phyloP scores from a whole-genome alignment of 2,888 invertebrate genomes.

The Agrochola lychnidis region DNA sequence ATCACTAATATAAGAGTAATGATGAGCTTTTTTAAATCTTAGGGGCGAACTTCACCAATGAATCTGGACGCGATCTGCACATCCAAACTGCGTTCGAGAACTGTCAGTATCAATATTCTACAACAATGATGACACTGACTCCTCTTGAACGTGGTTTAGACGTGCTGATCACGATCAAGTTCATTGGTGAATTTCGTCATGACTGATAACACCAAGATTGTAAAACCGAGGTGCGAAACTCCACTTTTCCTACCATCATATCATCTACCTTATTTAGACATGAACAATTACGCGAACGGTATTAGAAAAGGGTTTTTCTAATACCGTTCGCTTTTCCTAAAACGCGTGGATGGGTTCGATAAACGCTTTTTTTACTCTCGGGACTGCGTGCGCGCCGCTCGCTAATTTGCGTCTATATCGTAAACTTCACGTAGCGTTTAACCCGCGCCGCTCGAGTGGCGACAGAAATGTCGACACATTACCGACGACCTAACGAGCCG shows the following conservation, averaged over 20 bases:
- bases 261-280: conserved; percentile 46
- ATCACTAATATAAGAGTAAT: no score
- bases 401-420: conserved; percentile 75
- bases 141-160: no score
- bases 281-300: no score
- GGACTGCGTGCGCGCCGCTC: conserved; percentile 57
- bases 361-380: conserved; percentile 51
- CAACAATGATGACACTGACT: no score
- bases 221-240: conserved; percentile 32
- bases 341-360: conserved; percentile 51
- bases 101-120: no score
- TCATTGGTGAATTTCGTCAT: not conserved
- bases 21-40: no score
- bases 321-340: conserved; percentile 59
- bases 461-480: conserved; percentile 82
- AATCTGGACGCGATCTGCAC: not conserved
- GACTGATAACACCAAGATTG: not conserved
- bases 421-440: conserved; percentile 70
- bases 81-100: not conserved
- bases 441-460: conserved; percentile 69
- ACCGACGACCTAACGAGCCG: conserved; percentile 78
- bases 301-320: no score
- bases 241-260: conserved; percentile 20
- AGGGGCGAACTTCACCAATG: not conserved
- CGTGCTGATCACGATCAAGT: not conserved